Conservation (phyloP, 2,888 invertebrate species). For the Gisinianus flammeolus region DNA sequence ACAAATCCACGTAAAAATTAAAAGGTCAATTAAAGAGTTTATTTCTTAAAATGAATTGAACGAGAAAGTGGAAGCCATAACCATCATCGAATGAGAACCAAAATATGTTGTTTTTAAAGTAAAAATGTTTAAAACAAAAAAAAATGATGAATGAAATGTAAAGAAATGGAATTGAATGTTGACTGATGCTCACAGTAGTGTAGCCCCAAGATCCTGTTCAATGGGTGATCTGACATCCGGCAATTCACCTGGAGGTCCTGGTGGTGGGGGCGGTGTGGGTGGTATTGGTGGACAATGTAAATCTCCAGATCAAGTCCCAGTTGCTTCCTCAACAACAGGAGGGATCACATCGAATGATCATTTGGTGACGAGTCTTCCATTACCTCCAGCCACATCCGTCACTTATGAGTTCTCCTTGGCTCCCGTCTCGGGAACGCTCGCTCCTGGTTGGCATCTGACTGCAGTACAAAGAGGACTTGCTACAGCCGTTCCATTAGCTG, state of each 20-base stretch:
- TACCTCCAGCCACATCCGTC: conserved; percentile 55
- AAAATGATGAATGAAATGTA: too few relatives aligned
- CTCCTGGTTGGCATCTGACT: conserved; percentile 57
- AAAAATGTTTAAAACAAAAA: too few relatives aligned
- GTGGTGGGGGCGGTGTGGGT: conserved; percentile 26
- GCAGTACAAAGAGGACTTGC: conserved; percentile 57
- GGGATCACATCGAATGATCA: conserved; percentile 46
- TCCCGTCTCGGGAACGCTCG: conserved; percentile 57
- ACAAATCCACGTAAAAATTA: too few relatives aligned
- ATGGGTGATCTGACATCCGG: conserved; percentile 56
- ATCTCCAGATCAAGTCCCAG: background rate
- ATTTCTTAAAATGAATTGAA: too few relatives aligned
- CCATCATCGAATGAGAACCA: too few relatives aligned
- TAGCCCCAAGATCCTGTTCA: conserved; percentile 53
- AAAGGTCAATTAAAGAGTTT: too few relatives aligned
- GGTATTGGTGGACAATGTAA: background rate
- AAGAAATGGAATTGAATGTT: too few relatives aligned
- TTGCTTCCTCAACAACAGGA: background rate
- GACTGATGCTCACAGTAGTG: background rate
- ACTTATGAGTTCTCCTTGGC: conserved; percentile 58
- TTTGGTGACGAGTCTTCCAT: conserved; percentile 53
- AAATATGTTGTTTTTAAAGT: too few relatives aligned
- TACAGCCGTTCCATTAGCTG: conserved; percentile 56
- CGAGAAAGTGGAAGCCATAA: too few relatives aligned
- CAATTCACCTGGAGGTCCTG: conserved; percentile 42